Evolutionary conservation across 2,888 invertebrate genomes (phyloP).

Genomic region (Trypoxylon attenuatum): DNA sequence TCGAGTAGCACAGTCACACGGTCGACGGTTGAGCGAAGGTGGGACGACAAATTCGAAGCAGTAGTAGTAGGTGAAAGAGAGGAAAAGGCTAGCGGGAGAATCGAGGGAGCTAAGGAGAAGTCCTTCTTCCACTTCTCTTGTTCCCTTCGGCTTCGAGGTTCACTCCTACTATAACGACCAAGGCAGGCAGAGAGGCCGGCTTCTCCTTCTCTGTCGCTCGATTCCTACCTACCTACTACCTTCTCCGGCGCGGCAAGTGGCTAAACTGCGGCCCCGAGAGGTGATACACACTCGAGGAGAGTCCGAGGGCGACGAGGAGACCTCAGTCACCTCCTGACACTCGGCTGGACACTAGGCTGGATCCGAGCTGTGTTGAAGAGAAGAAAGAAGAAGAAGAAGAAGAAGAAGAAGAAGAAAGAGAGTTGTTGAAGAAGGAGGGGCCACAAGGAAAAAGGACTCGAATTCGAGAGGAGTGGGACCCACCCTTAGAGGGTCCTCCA

Average conservation of each 20-base stretch:
- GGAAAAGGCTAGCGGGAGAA: neutral
- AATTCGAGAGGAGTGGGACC: slow-evolving; percentile 28
- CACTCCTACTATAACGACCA: slow-evolving; percentile 67
- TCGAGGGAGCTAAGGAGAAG: slow-evolving; percentile 31
- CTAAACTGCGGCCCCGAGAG: slow-evolving; percentile 66
- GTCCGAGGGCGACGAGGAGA: slow-evolving; percentile 52
- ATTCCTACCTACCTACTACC: slow-evolving; percentile 55
- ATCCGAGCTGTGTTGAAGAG: no score
- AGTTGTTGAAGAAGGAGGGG: slow-evolving; percentile 5
- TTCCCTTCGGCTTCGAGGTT: slow-evolving; percentile 66
- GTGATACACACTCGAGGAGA: slow-evolving; percentile 60
- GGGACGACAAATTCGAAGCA: no score
- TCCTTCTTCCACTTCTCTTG: slow-evolving; percentile 66
- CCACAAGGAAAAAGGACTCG: slow-evolving; percentile 14
- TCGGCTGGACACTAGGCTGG: slow-evolving; percentile 65
- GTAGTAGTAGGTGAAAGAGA: no score
- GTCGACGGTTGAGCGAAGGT: no score
- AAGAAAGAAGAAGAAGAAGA: slow-evolving; percentile 23
- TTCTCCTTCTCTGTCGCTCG: slow-evolving; percentile 52
- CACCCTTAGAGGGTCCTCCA: slow-evolving; percentile 47
- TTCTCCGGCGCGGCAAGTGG: slow-evolving; percentile 50
- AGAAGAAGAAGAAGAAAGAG: slow-evolving; percentile 15
- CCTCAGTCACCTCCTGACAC: slow-evolving; percentile 72
- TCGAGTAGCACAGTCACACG: no score
- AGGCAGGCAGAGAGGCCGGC: slow-evolving; percentile 58